Conservation (phyloP, 2,113 vertebrate species). For the Ophiodon elongatus region DNA sequence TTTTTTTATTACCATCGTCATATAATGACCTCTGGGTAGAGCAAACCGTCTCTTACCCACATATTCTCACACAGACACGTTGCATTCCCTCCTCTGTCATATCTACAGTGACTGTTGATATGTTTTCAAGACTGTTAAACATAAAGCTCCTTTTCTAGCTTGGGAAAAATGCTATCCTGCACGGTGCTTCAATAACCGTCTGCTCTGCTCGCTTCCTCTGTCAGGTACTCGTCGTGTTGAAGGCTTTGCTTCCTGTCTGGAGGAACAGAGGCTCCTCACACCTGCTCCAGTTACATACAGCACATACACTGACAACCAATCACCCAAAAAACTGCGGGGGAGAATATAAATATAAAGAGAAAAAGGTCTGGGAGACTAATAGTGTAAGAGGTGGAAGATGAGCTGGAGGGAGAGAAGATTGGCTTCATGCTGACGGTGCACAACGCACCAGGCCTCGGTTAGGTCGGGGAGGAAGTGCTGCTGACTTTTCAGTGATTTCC, state of each 20-base stretch:
- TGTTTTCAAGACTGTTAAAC: not conserved
- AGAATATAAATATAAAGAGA: not conserved
- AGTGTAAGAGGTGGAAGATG: constrained; percentile 21
- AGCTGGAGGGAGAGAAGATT: constrained; percentile 27
- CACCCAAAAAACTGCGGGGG: constrained; percentile 4
- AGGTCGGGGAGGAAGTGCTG: constrained; percentile 40
- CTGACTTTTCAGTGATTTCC: constrained; percentile 44
- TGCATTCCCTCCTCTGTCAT: not conserved
- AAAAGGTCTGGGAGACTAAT: not conserved
- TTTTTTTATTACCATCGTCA: not conserved
- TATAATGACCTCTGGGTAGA: not conserved
- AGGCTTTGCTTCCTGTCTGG: constrained; percentile 37
- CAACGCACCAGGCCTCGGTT: not conserved
- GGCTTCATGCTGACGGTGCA: constrained; percentile 58
- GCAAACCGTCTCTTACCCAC: not conserved
- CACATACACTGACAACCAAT: constrained; percentile 7
- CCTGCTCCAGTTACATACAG: constrained; percentile 52
- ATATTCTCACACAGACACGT: not conserved
- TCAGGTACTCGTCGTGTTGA: not conserved
- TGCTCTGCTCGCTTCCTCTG: constrained; percentile 41
- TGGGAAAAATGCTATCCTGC: constrained; percentile 1
- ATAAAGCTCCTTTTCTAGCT: not conserved
- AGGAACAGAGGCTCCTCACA: constrained; percentile 42
- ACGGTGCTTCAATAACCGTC: constrained; percentile 38
- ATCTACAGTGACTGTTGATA: not conserved